Evolutionary conservation across 2,113 vertebrate species (phyloP).

Genomic region (Phylloscopus whistleri): DNA sequence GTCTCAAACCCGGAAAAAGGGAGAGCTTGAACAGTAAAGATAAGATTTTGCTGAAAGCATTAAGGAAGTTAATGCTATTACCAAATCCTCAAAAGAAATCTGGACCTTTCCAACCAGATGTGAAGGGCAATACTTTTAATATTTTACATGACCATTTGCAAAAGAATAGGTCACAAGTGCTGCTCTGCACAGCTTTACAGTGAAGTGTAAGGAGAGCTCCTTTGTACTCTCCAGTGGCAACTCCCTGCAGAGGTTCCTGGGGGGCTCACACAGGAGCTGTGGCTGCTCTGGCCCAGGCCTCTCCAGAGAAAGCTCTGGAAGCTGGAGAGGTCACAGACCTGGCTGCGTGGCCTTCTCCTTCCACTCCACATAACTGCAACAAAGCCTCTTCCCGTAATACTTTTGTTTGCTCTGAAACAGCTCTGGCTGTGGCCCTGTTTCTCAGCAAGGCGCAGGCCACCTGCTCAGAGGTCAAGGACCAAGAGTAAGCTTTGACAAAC

Average conservation of each 20-base stretch:
- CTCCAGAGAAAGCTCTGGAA: background rate
- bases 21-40: background rate
- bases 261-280: background rate
- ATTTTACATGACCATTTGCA: background rate
- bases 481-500: background rate
- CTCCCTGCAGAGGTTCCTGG: background rate
- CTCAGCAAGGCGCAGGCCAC: background rate
- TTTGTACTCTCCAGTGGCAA: background rate
- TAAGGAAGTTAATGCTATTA: background rate
- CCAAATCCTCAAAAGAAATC: background rate
- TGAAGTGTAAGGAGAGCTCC: background rate
- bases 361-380: accelerated
- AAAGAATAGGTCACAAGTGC: background rate
- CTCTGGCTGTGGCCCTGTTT: background rate
- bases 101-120: background rate
- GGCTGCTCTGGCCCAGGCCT: background rate
- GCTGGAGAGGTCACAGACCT: background rate
- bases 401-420: background rate
- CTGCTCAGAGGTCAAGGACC: background rate
- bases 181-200: background rate
- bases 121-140: background rate
- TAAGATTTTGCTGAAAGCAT: background rate
- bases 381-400: background rate
- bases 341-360: background rate
- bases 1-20: background rate